A percentile compares a stretch with the other conserved stretches of the same genome.
Conservation (phyloP, 2,888 invertebrate species). For the Orgyia antiqua region DNA sequence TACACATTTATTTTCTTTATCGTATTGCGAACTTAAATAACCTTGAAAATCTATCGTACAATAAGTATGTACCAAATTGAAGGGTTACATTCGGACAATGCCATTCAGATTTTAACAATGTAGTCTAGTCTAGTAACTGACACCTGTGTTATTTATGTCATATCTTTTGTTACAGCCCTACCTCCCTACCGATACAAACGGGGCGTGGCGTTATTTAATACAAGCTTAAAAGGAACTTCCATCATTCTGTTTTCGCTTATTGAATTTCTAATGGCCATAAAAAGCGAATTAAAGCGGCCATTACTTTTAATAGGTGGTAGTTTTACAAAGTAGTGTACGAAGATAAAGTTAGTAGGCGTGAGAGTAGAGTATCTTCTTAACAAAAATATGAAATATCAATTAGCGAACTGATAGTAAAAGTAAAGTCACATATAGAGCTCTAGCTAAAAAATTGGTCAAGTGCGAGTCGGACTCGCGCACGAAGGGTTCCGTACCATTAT, state of each 20-base stretch:
- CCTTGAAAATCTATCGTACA: too few species aligned
- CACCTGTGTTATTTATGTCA: constrained; percentile 20
- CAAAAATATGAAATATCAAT: too few species aligned
- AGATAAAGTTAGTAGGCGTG: too few species aligned
- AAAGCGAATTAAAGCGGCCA: constrained; percentile 34
- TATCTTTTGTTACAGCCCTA: constrained; percentile 25
- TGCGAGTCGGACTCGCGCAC: too few species aligned
- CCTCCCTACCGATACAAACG: constrained; percentile 32
- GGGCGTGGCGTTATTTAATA: constrained; percentile 38
- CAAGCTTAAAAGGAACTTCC: constrained; percentile 35
- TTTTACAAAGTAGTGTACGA: too few species aligned
- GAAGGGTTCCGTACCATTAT: too few species aligned
- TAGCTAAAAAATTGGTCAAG: too few species aligned
- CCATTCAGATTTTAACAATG: constrained; percentile 2
- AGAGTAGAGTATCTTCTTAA: too few species aligned
- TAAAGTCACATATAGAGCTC: too few species aligned
- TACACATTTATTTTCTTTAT: too few species aligned
- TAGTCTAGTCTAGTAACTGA: constrained; percentile 9
- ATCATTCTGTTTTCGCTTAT: constrained; percentile 35
- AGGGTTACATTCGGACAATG: constrained; percentile 3
- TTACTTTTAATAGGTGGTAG: constrained; percentile 13
- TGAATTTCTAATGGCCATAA: constrained; percentile 37
- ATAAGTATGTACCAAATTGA: background rate
- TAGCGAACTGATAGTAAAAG: too few species aligned
- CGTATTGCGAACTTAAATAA: too few species aligned